Percentiles rank a stretch among this genome's conserved stretches.
Evolutionary conservation across 2,888 invertebrate species (phyloP).

Genomic region (Blastobasis adustella): DNA sequence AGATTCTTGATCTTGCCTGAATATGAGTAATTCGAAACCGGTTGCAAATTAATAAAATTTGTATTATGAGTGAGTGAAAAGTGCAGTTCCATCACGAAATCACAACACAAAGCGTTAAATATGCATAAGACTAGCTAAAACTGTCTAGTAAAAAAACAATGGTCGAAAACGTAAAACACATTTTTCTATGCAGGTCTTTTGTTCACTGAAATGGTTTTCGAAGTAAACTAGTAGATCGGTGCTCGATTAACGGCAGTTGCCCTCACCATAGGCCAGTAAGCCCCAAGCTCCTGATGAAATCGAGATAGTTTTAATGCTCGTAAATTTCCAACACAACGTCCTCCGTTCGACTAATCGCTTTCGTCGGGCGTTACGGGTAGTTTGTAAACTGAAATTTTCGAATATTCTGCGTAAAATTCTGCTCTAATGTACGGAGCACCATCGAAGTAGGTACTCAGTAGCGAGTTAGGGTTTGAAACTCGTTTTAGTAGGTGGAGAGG

Average conservation of each 20-base stretch:
- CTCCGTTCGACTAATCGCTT: slow-evolving; percentile 61
- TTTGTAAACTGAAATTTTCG: slow-evolving; percentile 41
- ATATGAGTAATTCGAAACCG: no score
- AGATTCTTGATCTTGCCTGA: no score
- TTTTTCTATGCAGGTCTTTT: no score
- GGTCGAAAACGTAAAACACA: no score
- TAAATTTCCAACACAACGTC: slow-evolving; percentile 58
- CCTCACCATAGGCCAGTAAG: slow-evolving; percentile 40
- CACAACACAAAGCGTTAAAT: no score
- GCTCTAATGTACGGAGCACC: not conserved
- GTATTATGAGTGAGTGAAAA: no score
- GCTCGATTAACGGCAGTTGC: slow-evolving; percentile 67
- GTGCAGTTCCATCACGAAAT: no score
- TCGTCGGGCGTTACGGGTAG: slow-evolving; percentile 46
- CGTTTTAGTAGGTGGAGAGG: not conserved
- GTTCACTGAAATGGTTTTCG: no score
- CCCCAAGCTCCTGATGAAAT: slow-evolving; percentile 56
- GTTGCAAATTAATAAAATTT: no score
- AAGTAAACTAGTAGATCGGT: slow-evolving; percentile 64
- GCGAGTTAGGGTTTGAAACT: not conserved
- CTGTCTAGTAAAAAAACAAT: no score
- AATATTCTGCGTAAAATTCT: slow-evolving; percentile 2
- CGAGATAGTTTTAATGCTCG: slow-evolving; percentile 70
- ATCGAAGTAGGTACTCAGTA: not conserved
- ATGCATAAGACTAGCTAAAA: no score